These are phyloP conservation scores for Hedya salicella DNA, from an alignment of 2,888 invertebrate species.

Conservation along the genomic window DNA sequence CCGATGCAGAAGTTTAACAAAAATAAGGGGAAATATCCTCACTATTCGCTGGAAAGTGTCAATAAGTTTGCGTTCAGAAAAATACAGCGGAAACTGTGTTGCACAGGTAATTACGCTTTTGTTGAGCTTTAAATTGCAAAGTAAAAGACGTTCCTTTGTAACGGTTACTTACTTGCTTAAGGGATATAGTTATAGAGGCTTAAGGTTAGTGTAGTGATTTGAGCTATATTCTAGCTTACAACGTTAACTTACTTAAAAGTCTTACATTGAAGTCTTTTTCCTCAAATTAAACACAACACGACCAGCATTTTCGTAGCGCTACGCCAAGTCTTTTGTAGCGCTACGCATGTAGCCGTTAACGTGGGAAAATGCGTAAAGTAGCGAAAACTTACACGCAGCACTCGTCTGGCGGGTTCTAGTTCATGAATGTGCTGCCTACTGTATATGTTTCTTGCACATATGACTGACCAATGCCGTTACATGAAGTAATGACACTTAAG, in stretches of 20 bases:
- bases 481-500: no score
- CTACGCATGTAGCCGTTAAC: no score
- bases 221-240: neutral
- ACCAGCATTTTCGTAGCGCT: no score
- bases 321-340: no score
- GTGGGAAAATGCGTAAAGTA: no score
- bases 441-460: no score
- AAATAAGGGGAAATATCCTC: constrained; percentile 57
- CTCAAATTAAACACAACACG: no score
- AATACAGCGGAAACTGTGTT: constrained; percentile 17
- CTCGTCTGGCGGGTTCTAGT: no score
- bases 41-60: constrained; percentile 40
- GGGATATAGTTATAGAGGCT: neutral
- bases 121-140: neutral
- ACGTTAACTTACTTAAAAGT: neutral
- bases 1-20: constrained; percentile 60
- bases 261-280: no score
- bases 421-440: no score
- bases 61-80: constrained; percentile 45
- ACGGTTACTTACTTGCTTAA: constrained; percentile 20
- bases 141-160: constrained; percentile 10
- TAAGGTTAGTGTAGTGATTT: neutral
- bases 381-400: no score
- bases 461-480: no score
- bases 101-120: constrained; percentile 29